Evolutionary conservation across 2,797 vertebrate species (phyloP).

Genomic region (Eurystomus glaucurus): DNA sequence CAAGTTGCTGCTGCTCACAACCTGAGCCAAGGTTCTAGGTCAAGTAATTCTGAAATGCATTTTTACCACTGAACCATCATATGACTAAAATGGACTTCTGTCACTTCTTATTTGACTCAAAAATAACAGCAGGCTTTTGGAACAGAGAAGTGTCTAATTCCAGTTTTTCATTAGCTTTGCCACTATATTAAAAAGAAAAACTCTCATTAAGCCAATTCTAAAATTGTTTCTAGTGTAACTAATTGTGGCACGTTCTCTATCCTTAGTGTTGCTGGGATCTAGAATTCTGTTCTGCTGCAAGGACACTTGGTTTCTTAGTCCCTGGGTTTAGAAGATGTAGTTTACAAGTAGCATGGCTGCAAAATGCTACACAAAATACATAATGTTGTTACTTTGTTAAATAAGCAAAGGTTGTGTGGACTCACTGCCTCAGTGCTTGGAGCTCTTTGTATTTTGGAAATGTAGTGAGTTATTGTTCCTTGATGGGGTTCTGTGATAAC

Average conservation of each 20-base stretch:
- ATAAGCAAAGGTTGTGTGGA: slow-evolving; percentile 13
- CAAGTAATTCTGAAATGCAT: not conserved
- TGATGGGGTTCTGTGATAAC: slow-evolving; percentile 3
- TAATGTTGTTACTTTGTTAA: not conserved
- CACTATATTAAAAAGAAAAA: not conserved
- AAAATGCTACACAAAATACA: not conserved
- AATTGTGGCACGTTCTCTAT: not conserved
- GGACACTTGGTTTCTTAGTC: not conserved
- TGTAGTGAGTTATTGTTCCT: slow-evolving; percentile 17
- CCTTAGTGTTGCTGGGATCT: not conserved
- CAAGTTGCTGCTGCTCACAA: not conserved
- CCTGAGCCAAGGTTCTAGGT: not conserved
- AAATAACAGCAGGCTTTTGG: not conserved
- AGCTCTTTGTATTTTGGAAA: slow-evolving; percentile 33
- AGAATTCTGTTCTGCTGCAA: not conserved
- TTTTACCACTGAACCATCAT: not conserved
- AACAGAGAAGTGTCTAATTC: not conserved
- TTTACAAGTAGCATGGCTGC: not conserved
- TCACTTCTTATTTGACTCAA: not conserved
- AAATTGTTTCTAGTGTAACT: not conserved
- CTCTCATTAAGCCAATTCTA: not conserved
- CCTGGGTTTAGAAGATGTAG: not conserved
- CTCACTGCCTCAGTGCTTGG: not conserved
- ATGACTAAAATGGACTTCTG: not conserved
- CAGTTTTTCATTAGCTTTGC: not conserved